Base-by-base conservation (phyloP, 2,797 vertebrate species). In the Luscinia megarhynchos region DNA sequence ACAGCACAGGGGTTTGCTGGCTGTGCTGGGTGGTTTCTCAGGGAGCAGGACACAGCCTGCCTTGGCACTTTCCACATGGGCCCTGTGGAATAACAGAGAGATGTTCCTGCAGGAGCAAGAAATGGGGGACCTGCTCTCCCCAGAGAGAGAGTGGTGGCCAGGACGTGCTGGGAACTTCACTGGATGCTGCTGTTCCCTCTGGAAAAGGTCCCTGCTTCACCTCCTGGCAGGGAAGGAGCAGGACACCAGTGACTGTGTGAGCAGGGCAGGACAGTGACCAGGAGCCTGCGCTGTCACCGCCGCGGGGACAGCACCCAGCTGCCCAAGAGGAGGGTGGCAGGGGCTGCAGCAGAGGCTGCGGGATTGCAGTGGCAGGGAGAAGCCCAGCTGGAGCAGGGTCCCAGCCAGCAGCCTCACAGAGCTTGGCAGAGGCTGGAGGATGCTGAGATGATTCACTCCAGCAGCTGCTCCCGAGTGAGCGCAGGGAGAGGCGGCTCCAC, bases 351-450 rank as follows among this genome's bases (percentile, higher is more conserved):
- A 54, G 18, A 5, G 68, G 57, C 69, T 43, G 48, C 0, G 3
- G 81, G 67, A 2, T 16, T 36, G 26, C 4, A 34, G 68, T 0
- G 67, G 43, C 68, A 4, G 32, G 53, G 85, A 89, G 55, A 53
- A 80, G 62, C 59, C 4, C 85, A 82, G 91, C 80, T 79, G 92
- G 94, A 90, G 74, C 30, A 0, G 82, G 38, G 79, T 1, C 15
- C 57, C 32, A 43, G 90, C 51, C 88, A 80, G 90, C 27, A 93
- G 83, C 54, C 3, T 0, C 55, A 38, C 11, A 12, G 48, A 78
- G 93, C 94, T 91, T 90, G 94, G 95, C 94, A 82, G 86, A 58
- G 83, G 1, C 57, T 38, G 41, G 67, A 72, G 84, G 87, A 83
- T 78, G 87, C 89, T 54, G 61, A 10, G n/a, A 34, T 81, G 93